phyloP scores from a whole-genome alignment of 2,797 vertebrate species.

The Dicrostonyx torquatus region DNA sequence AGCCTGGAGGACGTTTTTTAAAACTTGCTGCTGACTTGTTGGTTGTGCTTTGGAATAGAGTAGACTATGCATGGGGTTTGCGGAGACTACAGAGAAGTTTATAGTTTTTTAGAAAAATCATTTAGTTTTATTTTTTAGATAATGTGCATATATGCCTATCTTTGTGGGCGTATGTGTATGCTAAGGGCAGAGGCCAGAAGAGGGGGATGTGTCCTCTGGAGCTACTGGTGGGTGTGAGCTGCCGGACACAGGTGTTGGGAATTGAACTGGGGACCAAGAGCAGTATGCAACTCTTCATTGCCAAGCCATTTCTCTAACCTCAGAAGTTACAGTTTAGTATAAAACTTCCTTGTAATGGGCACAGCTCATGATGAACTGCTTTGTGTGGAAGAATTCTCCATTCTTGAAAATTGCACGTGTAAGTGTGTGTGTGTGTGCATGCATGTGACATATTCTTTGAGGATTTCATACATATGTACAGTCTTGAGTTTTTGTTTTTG shows the following conservation, averaged over 20 bases:
- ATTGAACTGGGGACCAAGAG: not conserved
- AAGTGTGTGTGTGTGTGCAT: not conserved
- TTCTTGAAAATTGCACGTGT: not conserved
- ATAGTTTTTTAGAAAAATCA: not conserved
- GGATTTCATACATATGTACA: not conserved
- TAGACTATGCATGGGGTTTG: constrained; percentile 18
- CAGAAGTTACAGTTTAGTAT: constrained; percentile 7
- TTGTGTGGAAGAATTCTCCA: not conserved
- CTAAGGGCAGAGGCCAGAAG: not conserved
- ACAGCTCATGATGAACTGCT: not conserved
- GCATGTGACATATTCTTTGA: not conserved
- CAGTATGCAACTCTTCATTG: not conserved
- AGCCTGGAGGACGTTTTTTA: constrained; percentile 4
- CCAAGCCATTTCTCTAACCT: not conserved
- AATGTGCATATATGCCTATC: not conserved
- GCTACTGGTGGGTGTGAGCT: not conserved
- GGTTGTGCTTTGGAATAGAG: constrained; percentile 10
- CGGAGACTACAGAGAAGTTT: not conserved
- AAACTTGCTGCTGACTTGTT: constrained; percentile 38
- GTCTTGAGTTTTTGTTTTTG: not conserved
- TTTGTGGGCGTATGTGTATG: not conserved
- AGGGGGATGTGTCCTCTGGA: not conserved
- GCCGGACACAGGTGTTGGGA: not conserved
- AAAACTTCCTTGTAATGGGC: constrained; percentile 4
- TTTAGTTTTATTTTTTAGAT: not conserved